Percentiles rank a stretch among this genome's conserved stretches.
phyloP scores from a whole-genome alignment of 2,888 invertebrate species.

The Chymomyza fuscimana region DNA sequence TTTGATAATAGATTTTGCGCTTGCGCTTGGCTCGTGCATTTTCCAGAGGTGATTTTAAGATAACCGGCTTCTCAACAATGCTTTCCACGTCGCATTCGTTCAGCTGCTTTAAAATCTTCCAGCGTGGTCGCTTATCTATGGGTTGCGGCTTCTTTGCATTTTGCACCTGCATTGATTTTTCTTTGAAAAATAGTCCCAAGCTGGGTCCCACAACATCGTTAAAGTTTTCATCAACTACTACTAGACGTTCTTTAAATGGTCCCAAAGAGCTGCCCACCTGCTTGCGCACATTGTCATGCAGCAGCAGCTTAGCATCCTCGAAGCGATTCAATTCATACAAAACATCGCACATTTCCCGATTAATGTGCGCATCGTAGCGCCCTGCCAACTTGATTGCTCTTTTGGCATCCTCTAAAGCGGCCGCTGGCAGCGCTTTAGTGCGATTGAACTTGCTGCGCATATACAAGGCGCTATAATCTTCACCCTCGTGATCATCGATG shows the following conservation, averaged over 20 bases:
- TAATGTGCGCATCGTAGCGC: conserved; percentile 15
- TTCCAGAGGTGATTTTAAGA: conserved; percentile 44
- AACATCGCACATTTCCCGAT: conserved; percentile 50
- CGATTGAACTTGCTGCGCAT: conserved; percentile 58
- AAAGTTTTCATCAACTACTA: conserved; percentile 44
- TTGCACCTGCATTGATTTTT: background rate
- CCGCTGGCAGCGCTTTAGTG: conserved; percentile 38
- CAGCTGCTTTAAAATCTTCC: conserved; percentile 25
- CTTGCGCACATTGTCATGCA: conserved; percentile 31
- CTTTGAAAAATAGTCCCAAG: conserved; percentile 35
- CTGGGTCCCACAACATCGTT: conserved; percentile 33
- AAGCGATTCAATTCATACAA: conserved; percentile 57
- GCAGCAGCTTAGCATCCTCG: conserved; percentile 42
- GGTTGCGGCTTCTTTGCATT: background rate
- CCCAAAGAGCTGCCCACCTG: conserved; percentile 36
- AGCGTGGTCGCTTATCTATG: background rate
- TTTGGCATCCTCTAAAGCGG: conserved; percentile 45
- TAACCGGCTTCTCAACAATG: conserved; percentile 6
- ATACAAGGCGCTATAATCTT: conserved; percentile 39
- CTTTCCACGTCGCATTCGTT: conserved; percentile 51
- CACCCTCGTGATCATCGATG: conserved; percentile 26
- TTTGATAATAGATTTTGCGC: conserved; percentile 51
- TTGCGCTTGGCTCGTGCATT: conserved; percentile 48
- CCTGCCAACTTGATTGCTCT: conserved; percentile 24
- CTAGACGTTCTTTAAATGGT: conserved; percentile 45